phyloP scores from a whole-genome alignment of 2,888 invertebrate species.

The Parnassius glacialis region DNA sequence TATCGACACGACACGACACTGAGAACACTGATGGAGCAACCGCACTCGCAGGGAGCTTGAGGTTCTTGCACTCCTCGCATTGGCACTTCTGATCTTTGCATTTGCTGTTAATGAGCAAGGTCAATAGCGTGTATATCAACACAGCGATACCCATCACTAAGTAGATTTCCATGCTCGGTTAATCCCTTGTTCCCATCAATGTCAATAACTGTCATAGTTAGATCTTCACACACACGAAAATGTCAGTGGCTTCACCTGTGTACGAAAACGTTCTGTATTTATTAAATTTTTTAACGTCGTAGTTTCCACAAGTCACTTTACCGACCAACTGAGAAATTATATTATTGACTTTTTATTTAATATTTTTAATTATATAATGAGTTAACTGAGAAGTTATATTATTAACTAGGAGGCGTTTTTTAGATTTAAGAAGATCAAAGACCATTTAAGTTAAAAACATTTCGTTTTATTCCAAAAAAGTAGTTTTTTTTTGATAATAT shows the following conservation, averaged over 20 bases:
- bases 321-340: background rate
- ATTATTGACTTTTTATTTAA: no score
- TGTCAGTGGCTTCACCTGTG: constrained; percentile 7
- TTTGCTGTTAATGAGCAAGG: constrained; percentile 55
- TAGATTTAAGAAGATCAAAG: no score
- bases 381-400: no score
- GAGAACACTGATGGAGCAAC: constrained; percentile 45
- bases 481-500: no score
- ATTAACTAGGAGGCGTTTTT: no score
- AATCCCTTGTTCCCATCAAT: constrained; percentile 25
- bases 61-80: constrained; percentile 66
- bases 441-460: no score
- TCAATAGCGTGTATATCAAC: constrained; percentile 60
- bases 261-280: background rate
- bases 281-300: constrained; percentile 7
- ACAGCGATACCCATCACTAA: constrained; percentile 66
- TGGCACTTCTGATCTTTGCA: constrained; percentile 60
- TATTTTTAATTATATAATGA: no score
- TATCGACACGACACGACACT: constrained; percentile 48
- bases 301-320: background rate
- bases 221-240: constrained; percentile 16
- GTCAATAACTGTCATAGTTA: constrained; percentile 34
- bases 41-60: constrained; percentile 40
- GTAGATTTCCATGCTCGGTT: constrained; percentile 64
- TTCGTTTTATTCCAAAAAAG: no score